A percentile compares a stretch with the other conserved stretches of the same genome.
Conservation (phyloP, 2,888 invertebrate genomes). For the Lepas anatifera region DNA sequence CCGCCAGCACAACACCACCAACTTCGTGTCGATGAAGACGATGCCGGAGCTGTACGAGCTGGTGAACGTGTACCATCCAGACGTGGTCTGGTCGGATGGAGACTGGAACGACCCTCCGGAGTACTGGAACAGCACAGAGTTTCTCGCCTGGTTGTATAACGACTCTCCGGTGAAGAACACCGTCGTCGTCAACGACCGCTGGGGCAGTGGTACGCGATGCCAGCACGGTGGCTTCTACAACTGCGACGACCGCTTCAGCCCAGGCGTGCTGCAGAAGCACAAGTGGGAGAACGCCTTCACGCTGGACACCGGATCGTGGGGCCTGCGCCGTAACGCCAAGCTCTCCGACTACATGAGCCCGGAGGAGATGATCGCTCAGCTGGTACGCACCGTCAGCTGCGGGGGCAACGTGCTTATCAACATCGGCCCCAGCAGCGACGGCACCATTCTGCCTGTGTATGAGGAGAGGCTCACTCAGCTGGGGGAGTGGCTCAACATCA, state of each 20-base stretch:
- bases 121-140: conserved; percentile 74
- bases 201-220: conserved; percentile 69
- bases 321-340: conserved; percentile 58
- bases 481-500: conserved; percentile 63
- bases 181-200: conserved; percentile 86
- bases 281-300: conserved; percentile 98
- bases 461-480: conserved; percentile 66
- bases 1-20: conserved; percentile 18
- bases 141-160: conserved; percentile 84
- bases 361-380: conserved; percentile 50
- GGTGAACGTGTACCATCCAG: conserved; percentile 38
- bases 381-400: conserved; percentile 69
- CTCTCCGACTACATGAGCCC: conserved; percentile 51
- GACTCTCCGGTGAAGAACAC: conserved; percentile 77
- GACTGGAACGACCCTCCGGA: conserved; percentile 28
- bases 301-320: conserved; percentile 75
- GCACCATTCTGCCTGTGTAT: conserved; percentile 69
- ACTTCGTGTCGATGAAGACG: conserved; percentile 36
- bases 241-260: conserved; percentile 51
- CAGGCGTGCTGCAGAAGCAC: conserved; percentile 66
- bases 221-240: conserved; percentile 82
- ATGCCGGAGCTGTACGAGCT: conserved; percentile 69
- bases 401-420: conserved; percentile 76
- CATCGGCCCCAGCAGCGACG: conserved; percentile 78
- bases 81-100: conserved; percentile 85